Percentiles rank a stretch among this genome's conserved stretches.
These are phyloP conservation scores for Liolophura sinensis DNA, from an alignment of 1,140 invertebrate species.

Conservation along the genomic window DNA sequence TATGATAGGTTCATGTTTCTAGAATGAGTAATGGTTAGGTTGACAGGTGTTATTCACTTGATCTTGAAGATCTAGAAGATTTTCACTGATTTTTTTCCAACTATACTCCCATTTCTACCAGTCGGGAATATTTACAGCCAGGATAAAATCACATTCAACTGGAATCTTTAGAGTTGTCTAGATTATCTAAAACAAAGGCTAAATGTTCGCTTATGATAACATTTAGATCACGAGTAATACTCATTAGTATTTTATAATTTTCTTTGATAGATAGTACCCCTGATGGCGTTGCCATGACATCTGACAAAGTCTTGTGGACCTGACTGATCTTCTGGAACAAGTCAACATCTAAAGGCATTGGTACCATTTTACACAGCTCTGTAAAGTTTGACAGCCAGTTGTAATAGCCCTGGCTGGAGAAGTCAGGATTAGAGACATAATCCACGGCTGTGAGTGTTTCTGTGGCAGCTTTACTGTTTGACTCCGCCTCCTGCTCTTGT, in stretches of 20 bases:
- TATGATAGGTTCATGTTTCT: no score
- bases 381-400: conserved; percentile 54
- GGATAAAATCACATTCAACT: no score
- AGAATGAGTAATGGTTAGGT: no score
- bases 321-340: conserved; percentile 54
- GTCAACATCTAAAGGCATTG: conserved; percentile 46
- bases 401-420: conserved; percentile 52
- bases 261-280: conserved; percentile 49
- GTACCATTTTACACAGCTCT: conserved; percentile 44
- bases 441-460: conserved; percentile 14
- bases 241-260: conserved; percentile 52
- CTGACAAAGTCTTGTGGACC: conserved; percentile 50
- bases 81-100: no score
- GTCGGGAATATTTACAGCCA: no score
- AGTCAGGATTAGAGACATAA: conserved; percentile 45
- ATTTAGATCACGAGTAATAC: conserved; percentile 49
- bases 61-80: no score
- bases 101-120: no score
- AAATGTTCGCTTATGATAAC: conserved; percentile 50
- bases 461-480: no score
- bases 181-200: conserved; percentile 40
- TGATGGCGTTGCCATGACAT: conserved; percentile 50
- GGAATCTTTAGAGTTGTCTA: conserved; percentile 15
- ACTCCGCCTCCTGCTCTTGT: no score
- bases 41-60: no score